Conservation (phyloP, 2,888 invertebrate genomes). For the Oeneis ivallda region DNA sequence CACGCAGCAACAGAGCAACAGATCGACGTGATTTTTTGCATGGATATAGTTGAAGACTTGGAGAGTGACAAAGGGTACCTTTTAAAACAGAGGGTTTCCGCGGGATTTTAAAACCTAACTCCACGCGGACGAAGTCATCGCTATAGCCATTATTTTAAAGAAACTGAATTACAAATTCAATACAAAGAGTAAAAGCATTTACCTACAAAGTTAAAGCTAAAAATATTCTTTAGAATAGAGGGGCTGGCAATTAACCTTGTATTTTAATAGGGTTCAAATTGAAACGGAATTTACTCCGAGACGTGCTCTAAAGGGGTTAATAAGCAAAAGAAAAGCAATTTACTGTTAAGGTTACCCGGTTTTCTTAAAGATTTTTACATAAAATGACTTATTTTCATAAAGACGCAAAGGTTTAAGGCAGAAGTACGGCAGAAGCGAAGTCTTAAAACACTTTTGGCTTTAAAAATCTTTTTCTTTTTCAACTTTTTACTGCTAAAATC, state of each 20-base stretch:
- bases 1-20: too few relatives aligned
- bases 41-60: too few relatives aligned
- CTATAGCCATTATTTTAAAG: not conserved
- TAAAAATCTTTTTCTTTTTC: not conserved
- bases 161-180: constrained; percentile 1
- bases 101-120: too few relatives aligned
- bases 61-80: too few relatives aligned
- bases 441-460: not conserved
- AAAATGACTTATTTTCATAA: not conserved
- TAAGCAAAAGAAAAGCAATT: constrained; percentile 19
- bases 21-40: too few relatives aligned
- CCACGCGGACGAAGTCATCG: not conserved
- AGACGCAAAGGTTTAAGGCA: not conserved
- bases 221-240: constrained; percentile 13
- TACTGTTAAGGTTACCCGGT: not conserved
- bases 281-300: constrained; percentile 12
- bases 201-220: constrained; percentile 5
- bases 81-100: too few relatives aligned
- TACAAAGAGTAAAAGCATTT: constrained; percentile 1
- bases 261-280: constrained; percentile 16
- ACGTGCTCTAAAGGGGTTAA: constrained; percentile 18
- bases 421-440: not conserved
- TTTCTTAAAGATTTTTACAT: not conserved
- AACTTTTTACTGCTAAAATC: not conserved
- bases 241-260: constrained; percentile 14